Evolutionary conservation across 2,113 vertebrate species (phyloP), one percentile per base, ranked within the genome.

Genomic region (Bufo bufo): DNA sequence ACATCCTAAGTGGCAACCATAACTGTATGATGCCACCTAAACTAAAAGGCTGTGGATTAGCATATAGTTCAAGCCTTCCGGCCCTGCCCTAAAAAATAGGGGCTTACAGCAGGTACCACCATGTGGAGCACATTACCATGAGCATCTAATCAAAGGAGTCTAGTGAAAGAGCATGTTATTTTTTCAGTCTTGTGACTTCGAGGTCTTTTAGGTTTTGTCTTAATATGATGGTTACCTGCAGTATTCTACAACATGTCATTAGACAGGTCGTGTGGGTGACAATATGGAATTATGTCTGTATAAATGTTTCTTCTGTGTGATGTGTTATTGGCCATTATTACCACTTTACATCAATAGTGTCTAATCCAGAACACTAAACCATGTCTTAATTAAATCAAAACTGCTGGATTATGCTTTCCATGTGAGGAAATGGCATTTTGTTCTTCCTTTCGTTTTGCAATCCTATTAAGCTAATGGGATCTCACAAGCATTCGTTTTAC

Each of bases 371-470:
- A 81, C 54, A 59, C 33, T 81, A 14, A 45, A 81, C 8, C 54
- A 81, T 59, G 59, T 80, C 77, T 81, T 81, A 81, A 81, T 81
- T 80, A 45, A 81, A 61, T 81, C 61, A 81, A 56, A 61, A 59
- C 16, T 61, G 56, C 54, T 61, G 56, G 56, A 81, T 81, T 81
- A 81, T 45, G 33, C 13, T 9, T 59, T 59, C 33, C 23, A 59
- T 43, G 14, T 43, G 23, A 33, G 77, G 56, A 80, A 58, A 43
- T 17, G n/a, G 6, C 61, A 45, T 12, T 45, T 61, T 8, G 17
- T 17, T 33, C 33, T 81, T 43, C 16, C 56, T 80, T 23, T 59
- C 6, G 2, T 12, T 45, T 8, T 59, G 4, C 54, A 81, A 59
- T 81, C 54, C 45, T 61, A 33, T 56, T 80, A 58, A 23, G 54